phyloP scores from a whole-genome alignment of 2,113 vertebrate species.

The Sus scrofa region T2T-Sscrofa CM000824.6:150829001-150829500 shows the following conservation, averaged over 20 bases:
- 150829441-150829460: conserved; percentile 13
- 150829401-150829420: neutral
- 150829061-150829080: too few relatives aligned
- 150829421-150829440: neutral
- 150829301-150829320: neutral
- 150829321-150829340: neutral
- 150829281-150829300: neutral
- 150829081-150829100: too few relatives aligned
- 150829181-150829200: neutral
- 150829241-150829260: too few relatives aligned
- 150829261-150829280: neutral
- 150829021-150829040: too few relatives aligned
- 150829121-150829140: neutral
- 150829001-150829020: too few relatives aligned
- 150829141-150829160: neutral
- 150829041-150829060: too few relatives aligned
- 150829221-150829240: neutral
- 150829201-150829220: neutral
- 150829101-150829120: too few relatives aligned
- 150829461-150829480: neutral
- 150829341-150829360: neutral
- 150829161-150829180: neutral
- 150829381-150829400: neutral
- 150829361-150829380: neutral
- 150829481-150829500: neutral